Evolutionary conservation across 2,888 invertebrate species (phyloP), one percentile per base, ranked within the genome.

Genomic region (Harmothoe impar): DNA sequence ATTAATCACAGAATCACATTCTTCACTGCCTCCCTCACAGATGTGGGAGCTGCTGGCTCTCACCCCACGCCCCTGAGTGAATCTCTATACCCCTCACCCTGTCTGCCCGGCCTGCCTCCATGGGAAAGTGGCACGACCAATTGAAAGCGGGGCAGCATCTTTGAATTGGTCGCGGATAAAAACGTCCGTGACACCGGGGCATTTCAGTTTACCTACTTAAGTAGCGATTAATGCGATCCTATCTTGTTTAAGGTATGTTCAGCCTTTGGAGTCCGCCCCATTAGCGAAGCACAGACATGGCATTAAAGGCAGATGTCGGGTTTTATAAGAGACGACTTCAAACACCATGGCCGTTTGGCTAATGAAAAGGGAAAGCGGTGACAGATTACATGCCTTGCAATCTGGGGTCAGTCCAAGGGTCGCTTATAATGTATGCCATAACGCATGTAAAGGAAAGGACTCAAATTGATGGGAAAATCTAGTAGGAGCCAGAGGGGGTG

Each of bases 391-490:
- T 84, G 84, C 84, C 84, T 84, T 51, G n/a, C 84, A 35, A 51
- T 84, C 84, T 43, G 51, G 23, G 51, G 51, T 35, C 43, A 51
- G 43, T 1, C 0, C 43, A 15, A 35, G 84, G 84, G 84, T 84
- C 84, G 84, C 1, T 84, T 84, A 84, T 84, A 84, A 84, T 84
- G 84, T 84, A 84, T 84, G 84, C 29, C 84, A 84, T 84, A 84
- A 84, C 51, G 84, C 43, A 84, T 72, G 84, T 51, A 20, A 84
- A 35, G 84, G 17, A 43, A 84, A 84, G 17, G 51, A 35, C 84
- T 84, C 51, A 84, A 84, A 84, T 84, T 84, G 84, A 35, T 84
- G 84, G 84, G 84, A 84, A 84, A 84, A 84, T 84, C 10, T 84
- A 35, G 29, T 29, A 72, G 10, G 84, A 25, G 51, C 43, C n/a